Percentiles rank a stretch among this genome's conserved stretches.
Conservation (phyloP, 2,797 vertebrate genomes). For the Borostomias antarcticus region DNA sequence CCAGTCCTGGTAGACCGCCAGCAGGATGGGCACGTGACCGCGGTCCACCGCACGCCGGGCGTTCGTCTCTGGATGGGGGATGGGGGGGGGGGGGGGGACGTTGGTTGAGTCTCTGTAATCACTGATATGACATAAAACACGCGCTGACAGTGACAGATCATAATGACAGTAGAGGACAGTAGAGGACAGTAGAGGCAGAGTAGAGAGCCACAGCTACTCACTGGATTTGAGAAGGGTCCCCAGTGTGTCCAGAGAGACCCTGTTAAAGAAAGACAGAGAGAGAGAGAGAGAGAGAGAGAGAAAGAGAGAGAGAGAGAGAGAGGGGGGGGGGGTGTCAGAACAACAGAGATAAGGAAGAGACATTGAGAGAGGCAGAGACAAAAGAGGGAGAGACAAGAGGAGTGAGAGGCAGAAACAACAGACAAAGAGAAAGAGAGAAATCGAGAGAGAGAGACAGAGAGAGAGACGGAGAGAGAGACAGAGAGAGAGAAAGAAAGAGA, state of each 20-base stretch:
- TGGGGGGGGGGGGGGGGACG: background rate
- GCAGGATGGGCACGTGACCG: conserved; percentile 84
- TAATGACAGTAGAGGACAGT: background rate
- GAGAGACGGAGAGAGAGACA: background rate
- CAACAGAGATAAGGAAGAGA: conserved; percentile 18
- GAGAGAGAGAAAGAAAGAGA: background rate
- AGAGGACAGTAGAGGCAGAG: conserved; percentile 13
- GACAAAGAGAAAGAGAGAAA: background rate
- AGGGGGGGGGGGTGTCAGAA: conserved; percentile 35
- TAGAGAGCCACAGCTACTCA: conserved; percentile 77
- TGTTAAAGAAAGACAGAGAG: conserved; percentile 66
- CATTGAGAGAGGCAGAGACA: background rate
- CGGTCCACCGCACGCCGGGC: conserved; percentile 91
- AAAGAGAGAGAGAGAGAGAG: background rate
- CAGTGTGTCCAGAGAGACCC: conserved; percentile 95
- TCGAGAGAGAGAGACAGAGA: conserved; percentile 32
- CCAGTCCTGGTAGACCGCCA: conserved; percentile 93
- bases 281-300: conserved; percentile 13
- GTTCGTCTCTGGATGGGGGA: conserved; percentile 81
- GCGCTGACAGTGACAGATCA: background rate
- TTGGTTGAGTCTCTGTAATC: no score
- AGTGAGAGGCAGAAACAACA: background rate
- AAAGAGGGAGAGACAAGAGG: background rate
- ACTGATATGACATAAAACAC: no score
- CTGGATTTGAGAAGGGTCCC: conserved; percentile 97